Conservation (phyloP, 1,140 invertebrate species). For the Nautilus pompilius region DNA sequence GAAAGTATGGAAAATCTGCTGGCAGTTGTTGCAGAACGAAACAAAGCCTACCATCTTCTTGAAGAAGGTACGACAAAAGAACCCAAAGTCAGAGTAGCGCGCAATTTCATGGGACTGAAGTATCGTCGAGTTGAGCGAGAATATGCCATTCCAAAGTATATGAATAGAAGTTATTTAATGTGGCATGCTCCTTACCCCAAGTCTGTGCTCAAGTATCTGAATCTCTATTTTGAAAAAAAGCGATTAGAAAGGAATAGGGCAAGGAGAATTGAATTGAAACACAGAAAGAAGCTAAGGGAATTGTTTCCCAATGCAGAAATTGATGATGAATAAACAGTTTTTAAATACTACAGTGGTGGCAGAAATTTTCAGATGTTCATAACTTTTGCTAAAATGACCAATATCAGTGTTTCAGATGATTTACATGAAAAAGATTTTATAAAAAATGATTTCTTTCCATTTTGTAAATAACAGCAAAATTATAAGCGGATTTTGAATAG, state of each 20-base stretch:
- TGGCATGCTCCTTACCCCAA: constrained; percentile 13
- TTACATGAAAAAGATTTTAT: too few species aligned
- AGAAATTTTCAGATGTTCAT: too few species aligned
- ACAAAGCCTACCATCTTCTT: constrained; percentile 82
- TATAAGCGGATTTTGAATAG: too few species aligned
- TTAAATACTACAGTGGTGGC: too few species aligned
- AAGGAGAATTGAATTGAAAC: constrained; percentile 3
- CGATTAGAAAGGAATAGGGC: constrained; percentile 4
- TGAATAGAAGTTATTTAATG: constrained; percentile 23
- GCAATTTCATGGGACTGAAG: constrained; percentile 31
- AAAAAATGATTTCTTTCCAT: too few species aligned
- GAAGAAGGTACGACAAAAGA: constrained; percentile 72
- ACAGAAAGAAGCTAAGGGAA: constrained; percentile 15
- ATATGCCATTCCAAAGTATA: constrained; percentile 26
- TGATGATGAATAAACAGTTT: too few species aligned
- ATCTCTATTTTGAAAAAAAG: constrained; percentile 23
- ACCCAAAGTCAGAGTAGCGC: constrained; percentile 11
- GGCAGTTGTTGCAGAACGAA: constrained; percentile 85
- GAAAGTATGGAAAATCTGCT: constrained; percentile 96
- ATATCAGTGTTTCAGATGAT: too few species aligned
- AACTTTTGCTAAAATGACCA: too few species aligned
- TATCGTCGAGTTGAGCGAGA: constrained; percentile 17
- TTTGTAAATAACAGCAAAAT: too few species aligned
- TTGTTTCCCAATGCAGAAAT: constrained; percentile 24
- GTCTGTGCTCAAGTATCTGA: constrained; percentile 23